phyloP scores from a whole-genome alignment of 2,888 invertebrate genomes.

The Meloe dianella region DNA sequence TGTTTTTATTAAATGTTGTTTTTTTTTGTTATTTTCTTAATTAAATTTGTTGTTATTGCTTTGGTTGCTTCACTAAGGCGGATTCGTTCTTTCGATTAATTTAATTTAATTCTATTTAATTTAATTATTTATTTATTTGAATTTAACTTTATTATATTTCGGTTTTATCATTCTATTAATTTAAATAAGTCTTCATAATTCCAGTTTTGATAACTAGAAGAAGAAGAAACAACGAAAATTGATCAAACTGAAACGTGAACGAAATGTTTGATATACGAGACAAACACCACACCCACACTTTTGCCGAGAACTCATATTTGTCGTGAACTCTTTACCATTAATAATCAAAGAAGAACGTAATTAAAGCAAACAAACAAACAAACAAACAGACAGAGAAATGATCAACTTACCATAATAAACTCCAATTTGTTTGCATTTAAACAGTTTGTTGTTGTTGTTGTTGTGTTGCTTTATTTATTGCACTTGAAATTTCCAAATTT shows the following conservation, averaged over 20 bases:
- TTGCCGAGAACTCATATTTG: background rate
- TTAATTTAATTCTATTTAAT: slow-evolving; percentile 54
- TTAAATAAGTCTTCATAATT: slow-evolving; percentile 11
- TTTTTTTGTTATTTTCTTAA: background rate
- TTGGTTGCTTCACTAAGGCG: slow-evolving; percentile 45
- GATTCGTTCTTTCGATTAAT: slow-evolving; percentile 10
- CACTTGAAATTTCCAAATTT: background rate
- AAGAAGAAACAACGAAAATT: slow-evolving; percentile 14
- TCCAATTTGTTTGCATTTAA: background rate
- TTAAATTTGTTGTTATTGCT: slow-evolving; percentile 46
- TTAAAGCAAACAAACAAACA: background rate
- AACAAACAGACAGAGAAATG: background rate
- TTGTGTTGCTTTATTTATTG: background rate
- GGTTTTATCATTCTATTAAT: slow-evolving; percentile 42
- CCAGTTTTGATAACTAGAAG: slow-evolving; percentile 15
- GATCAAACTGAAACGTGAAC: slow-evolving; percentile 13
- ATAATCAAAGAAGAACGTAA: background rate
- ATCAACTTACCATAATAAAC: background rate
- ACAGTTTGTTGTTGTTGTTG: background rate
- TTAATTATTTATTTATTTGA: slow-evolving; percentile 54
- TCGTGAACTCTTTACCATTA: too few relatives aligned
- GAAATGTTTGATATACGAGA: background rate
- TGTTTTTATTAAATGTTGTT: background rate
- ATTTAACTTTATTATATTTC: slow-evolving; percentile 56
- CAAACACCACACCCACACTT: slow-evolving; percentile 10